Evolutionary conservation across 2,888 invertebrate genomes (phyloP), one percentile per base, ranked within the genome.

Genomic region (Kuschelorhynchus macadamiae): DNA sequence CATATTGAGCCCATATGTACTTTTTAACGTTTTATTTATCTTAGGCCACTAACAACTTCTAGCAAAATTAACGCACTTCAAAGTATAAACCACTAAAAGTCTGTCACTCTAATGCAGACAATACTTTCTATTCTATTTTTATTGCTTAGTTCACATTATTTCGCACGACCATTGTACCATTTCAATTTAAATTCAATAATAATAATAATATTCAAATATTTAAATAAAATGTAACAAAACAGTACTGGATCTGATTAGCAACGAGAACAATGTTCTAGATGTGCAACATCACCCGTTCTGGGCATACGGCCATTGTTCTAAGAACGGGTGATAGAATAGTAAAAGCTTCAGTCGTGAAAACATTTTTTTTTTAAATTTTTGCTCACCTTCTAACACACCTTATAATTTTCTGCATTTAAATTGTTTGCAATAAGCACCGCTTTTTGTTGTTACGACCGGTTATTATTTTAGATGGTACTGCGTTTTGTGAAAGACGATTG

Each of bases 231-330:
- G 14, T 42, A 56, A 56, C 42, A 56, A 56, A 56, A 56, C 55
- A 30, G 41, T 25, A 11, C 17, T 36, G 55, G 14, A 56, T 49
- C 61, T 61, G 52, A 50, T 61, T 61, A 61, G 50, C 61, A 61
- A 42, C 25, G 44, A 30, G 52, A 52, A 61, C 61, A 61, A 61
- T 61, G 61, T 61, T 49, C 17, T 20, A 61, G 61, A 52, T 61
- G 61, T 61, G 61, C 61, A 50, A 52, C 61, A 50, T 61, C 60
- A 60, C 60, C 14, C 8, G 60, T 39, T 47, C 36, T 14, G 33
- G 32, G 59, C 59, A 46, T 47, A 59, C 47, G 46, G 5, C 41
- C 32, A 60, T 59, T 59, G 59, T 60, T 60, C 21, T 41, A 36
- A 39, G 39, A 60, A 21, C n/a, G 25, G 25, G 11, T 8, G 33